phyloP scores from a whole-genome alignment of 2,797 vertebrate genomes.

The Cheracebus regulus region DNA sequence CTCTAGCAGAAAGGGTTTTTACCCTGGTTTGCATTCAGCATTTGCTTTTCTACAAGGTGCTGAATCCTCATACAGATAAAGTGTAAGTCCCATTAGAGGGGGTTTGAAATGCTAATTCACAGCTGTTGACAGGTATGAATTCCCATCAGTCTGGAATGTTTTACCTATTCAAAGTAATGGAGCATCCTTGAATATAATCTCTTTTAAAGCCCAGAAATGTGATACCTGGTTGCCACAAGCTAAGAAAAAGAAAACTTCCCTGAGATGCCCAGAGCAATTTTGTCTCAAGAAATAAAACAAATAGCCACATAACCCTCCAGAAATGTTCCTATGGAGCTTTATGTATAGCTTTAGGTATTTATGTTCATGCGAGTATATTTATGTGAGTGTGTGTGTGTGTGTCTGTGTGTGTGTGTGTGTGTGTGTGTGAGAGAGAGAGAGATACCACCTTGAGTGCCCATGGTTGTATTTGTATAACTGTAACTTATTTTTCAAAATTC shows the following conservation, averaged over 20 bases:
- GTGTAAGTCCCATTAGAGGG: slow-evolving; percentile 21
- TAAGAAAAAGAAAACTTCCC: slow-evolving; percentile 2
- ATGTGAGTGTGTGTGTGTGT: too few species aligned
- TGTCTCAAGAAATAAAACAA: slow-evolving; percentile 32
- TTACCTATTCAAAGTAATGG: slow-evolving; percentile 64
- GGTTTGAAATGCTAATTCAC: slow-evolving; percentile 71
- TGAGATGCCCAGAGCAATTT: neutral
- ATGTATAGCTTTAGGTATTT: neutral
- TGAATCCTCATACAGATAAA: neutral
- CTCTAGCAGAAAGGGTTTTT: neutral
- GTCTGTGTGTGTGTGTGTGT: neutral
- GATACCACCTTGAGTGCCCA: neutral
- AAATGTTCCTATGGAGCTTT: neutral
- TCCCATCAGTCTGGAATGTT: slow-evolving; percentile 64
- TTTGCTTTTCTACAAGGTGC: slow-evolving; percentile 30
- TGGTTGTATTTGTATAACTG: neutral
- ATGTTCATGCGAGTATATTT: accelerated
- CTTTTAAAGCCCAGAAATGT: slow-evolving; percentile 58
- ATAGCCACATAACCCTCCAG: neutral
- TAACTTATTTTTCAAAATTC: slow-evolving; percentile 6
- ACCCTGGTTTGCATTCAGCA: neutral
- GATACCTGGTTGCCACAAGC: slow-evolving; percentile 45
- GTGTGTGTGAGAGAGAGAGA: neutral
- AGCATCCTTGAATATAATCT: slow-evolving; percentile 56
- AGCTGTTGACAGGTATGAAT: slow-evolving; percentile 68